Conservation (phyloP, 2,113 vertebrate genomes). For the Lagopus leucura region DNA sequence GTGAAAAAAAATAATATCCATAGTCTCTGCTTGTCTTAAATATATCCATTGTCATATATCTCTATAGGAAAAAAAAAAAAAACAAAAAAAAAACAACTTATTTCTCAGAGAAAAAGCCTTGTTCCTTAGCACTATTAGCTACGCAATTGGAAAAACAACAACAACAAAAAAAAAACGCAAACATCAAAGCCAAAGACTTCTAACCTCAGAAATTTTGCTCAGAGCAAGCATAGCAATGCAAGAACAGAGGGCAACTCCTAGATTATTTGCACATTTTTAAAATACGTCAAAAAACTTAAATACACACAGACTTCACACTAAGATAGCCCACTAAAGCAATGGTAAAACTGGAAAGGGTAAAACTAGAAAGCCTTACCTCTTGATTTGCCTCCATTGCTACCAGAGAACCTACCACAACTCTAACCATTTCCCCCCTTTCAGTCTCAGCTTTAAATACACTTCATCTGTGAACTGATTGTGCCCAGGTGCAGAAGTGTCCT, state of each 20-base stretch:
- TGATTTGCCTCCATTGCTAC: too few species aligned
- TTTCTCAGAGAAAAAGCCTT: not conserved
- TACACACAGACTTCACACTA: fast-evolving
- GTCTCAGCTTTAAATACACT: not conserved
- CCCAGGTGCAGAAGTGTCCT: not conserved
- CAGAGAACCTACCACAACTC: not conserved
- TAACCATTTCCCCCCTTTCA: not conserved
- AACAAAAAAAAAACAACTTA: too few species aligned
- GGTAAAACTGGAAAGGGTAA: fast-evolving
- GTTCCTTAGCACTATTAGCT: not conserved
- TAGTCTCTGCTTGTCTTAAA: not conserved
- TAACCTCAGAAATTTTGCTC: not conserved
- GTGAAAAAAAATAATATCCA: not conserved
- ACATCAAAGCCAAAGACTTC: not conserved
- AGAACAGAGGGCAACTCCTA: not conserved
- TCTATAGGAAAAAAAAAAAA: not conserved
- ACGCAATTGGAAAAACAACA: not conserved
- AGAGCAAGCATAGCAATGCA: not conserved
- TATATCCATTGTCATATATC: not conserved
- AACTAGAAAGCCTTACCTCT: not conserved
- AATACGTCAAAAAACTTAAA: not conserved
- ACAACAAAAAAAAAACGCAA: too few species aligned
- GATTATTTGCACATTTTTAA: not conserved
- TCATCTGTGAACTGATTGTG: not conserved
- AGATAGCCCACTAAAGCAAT: not conserved